Evolutionary conservation across 1,140 invertebrate species (phyloP).

Genomic region (Leptonema lineaticorne): DNA sequence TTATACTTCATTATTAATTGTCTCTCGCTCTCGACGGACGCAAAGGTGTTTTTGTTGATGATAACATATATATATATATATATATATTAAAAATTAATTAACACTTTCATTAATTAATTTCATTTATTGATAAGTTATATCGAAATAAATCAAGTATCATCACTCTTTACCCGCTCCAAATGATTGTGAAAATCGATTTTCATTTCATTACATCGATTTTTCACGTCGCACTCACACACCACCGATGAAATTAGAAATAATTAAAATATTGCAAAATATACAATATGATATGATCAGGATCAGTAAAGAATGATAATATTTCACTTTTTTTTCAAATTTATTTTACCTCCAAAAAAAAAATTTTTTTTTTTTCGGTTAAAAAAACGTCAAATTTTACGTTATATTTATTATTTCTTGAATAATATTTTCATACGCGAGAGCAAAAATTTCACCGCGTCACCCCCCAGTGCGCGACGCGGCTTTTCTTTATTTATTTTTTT

Average conservation of each 20-base stretch:
- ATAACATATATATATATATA: too few species aligned
- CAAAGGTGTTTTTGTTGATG: background rate
- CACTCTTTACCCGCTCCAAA: background rate
- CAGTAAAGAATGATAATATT: conserved; percentile 15
- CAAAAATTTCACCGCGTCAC: conserved; percentile 48
- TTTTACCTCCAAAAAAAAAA: too few species aligned
- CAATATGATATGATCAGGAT: conserved; percentile 49
- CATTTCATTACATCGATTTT: background rate
- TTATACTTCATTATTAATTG: conserved; percentile 1
- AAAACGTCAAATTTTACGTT: background rate
- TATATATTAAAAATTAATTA: conserved; percentile 1
- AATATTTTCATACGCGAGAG: conserved; percentile 32
- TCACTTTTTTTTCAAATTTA: too few species aligned
- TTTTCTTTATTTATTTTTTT: conserved; percentile 26
- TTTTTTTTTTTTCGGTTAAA: background rate
- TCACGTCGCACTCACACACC: background rate
- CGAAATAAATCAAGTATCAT: background rate
- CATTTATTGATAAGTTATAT: conserved; percentile 9
- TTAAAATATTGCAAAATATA: conserved; percentile 21
- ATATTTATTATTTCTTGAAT: background rate
- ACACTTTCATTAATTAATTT: background rate
- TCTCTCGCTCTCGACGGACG: conserved; percentile 33
- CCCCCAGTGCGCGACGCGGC: conserved; percentile 54
- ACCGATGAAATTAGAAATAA: conserved; percentile 17
- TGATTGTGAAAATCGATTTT: too few species aligned